Evolutionary conservation across 1,140 invertebrate genomes (phyloP), one percentile per base, ranked within the genome.

Genomic region (Acromyrmex charruanus): DNA sequence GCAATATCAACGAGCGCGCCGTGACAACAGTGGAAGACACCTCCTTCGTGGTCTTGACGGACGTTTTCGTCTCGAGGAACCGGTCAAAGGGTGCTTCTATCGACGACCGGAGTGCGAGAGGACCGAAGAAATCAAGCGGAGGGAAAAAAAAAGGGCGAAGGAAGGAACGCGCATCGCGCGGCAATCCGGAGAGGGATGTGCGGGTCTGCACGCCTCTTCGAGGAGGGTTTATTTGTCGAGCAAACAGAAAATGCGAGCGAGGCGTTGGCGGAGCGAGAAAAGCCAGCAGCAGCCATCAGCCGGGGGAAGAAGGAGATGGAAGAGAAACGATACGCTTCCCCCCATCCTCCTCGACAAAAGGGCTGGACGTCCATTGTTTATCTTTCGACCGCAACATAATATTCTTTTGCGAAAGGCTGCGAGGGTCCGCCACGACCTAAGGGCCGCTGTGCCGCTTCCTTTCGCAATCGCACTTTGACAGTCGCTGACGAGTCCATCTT

Each of bases 401-500:
- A 91, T 92, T 92, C 87, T 92, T 91, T 89, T 58, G 91, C 88
- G 86, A 87, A 66, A 59, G 65, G 59, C 79, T 53, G 31, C 25
- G 77, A 61, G n/a, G 61, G 44, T 25, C 51, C 84, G 80, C 59
- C 63, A 44, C 53, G 88, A 66, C 77, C 25, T 77, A 53, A 28
- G 66, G 39, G 72, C 51, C 87, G 85, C 79, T 25, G 51, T 49
- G 88, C 74, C 81, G 77, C 18, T 82, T 88, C 88, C 88, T 92
- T 92, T 92, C 87, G 92, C 92, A 91, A 93, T 94, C 92, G 90
- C 84, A 89, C 89, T 93, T 90, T 93, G 93, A 93, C 93, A 93
- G 92, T 92, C 89, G 87, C 93, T 93, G 93, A 93, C 93, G 92
- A 93, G 93, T 94, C 92, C 92, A 93, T 93, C 92, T 80, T 88